Evolutionary conservation across 2,797 vertebrate genomes (phyloP), one percentile per base, ranked within the genome.

Genomic region (Phylloscopus collybita): DNA sequence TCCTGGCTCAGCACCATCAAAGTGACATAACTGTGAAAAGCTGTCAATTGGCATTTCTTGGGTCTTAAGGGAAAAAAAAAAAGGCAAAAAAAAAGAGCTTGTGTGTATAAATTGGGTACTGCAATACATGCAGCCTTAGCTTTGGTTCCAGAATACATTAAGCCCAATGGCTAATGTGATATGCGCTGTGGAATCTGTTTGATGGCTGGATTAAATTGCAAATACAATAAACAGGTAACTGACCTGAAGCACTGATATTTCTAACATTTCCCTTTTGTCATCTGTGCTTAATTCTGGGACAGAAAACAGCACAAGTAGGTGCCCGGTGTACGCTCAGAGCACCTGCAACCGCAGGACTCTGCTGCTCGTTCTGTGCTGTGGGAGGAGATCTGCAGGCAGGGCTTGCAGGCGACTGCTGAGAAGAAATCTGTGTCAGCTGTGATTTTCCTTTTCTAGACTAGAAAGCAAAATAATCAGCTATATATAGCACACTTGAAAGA

Each of bases 351-450:
- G 0, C 72, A 66, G 67, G 74, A 30, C 7, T 40, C 7, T 44
- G 66, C 67, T 84, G 84, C 26, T 88, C 82, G 11, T 80, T 75
- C 23, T 79, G 86, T 70, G 9, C 56, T 56, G 54, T 34, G 78
- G 67, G 88, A 94, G 66, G 70, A 90, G 69, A 93, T 84, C 53
- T 47, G 61, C 81, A 93, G 83, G 60, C 79, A 69, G 38, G 27
- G 80, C 93, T 81, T 61, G 73, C 67, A 91, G 91, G 84, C 73
- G n/a, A 86, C 76, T 78, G 91, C 94, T 79, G 89, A 47, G 78
- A 89, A 87, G 78, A 93, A 96, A 97, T 92, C 93, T 96, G 91
- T 93, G 66, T 92, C 97, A 96, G 92, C 97, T 95, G 93, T 76
- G 83, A 72, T 95, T 88, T 80, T 79, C 61, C 61, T 91, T 89